A percentile compares a stretch with the other conserved stretches of the same genome.
These are phyloP conservation scores for Antedon mediterranea DNA, from an alignment of 53 echinoderm and acorn worm genomes.

Conservation along the genomic window DNA sequence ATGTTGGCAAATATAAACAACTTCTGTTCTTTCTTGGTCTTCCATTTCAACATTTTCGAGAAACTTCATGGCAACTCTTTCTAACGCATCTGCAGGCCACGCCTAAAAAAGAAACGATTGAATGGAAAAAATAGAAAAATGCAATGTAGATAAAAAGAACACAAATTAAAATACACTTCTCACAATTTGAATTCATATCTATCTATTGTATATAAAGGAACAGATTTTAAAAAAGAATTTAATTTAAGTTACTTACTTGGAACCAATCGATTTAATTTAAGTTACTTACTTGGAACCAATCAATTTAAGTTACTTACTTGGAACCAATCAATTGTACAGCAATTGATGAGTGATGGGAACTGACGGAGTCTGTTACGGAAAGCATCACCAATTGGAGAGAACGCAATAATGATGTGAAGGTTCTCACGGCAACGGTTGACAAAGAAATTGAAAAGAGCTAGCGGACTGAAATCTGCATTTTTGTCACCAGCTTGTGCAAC, in stretches of 20 bases:
- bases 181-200: too few relatives aligned
- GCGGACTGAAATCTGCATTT: conserved; percentile 97
- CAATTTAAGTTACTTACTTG: too few relatives aligned
- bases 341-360: conserved; percentile 98
- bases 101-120: conserved; percentile 47
- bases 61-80: conserved; percentile 87
- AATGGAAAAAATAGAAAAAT: too few relatives aligned
- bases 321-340: conserved; percentile 99
- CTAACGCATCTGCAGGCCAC: conserved; percentile 94
- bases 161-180: not conserved
- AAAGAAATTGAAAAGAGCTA: conserved; percentile 94
- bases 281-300: too few relatives aligned
- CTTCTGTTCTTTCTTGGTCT: conserved; percentile 66
- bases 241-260: conserved; percentile 86
- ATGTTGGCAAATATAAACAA: conserved; percentile 81
- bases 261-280: conserved; percentile 99
- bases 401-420: conserved; percentile 93
- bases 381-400: conserved; percentile 96
- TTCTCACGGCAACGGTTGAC: conserved; percentile 95
- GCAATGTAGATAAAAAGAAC: not conserved
- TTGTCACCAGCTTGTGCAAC: conserved; percentile 95
- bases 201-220: too few relatives aligned
- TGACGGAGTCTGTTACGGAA: conserved; percentile 96
- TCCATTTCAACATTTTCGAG: conserved; percentile 95
- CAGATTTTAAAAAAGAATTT: too few relatives aligned